phyloP scores from a whole-genome alignment of 2,797 vertebrate genomes.

The Dendrocincla fuliginosa region DNA sequence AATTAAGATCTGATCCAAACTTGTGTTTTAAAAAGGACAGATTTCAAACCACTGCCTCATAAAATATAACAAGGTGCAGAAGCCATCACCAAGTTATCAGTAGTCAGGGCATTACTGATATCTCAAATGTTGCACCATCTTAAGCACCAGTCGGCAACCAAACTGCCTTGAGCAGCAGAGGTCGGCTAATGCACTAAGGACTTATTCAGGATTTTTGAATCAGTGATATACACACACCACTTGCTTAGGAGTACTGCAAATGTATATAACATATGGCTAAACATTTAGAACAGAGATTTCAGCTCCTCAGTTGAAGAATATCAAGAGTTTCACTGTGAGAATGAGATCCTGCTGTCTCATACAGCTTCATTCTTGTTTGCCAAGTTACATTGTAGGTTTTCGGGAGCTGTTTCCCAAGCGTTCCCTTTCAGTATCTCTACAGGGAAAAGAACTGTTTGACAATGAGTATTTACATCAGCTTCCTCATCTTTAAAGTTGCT shows the following conservation, averaged over 20 bases:
- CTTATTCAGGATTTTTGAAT: neutral
- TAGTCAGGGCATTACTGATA: neutral
- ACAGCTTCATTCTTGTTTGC: neutral
- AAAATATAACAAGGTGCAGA: neutral
- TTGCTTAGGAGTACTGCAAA: neutral
- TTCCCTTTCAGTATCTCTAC: neutral
- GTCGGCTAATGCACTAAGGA: rapidly evolving
- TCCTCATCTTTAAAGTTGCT: neutral
- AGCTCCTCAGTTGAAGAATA: neutral
- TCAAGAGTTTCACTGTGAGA: neutral
- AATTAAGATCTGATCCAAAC: neutral
- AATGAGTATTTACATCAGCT: neutral
- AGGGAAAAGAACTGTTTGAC: neutral
- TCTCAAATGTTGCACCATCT: neutral
- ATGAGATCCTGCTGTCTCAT: neutral
- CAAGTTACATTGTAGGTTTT: neutral
- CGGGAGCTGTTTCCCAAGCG: neutral
- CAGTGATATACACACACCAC: neutral
- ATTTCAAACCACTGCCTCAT: neutral
- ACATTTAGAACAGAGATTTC: neutral
- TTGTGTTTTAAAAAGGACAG: neutral
- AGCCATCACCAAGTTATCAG: neutral
- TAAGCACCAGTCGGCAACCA: neutral
- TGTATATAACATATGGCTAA: neutral
- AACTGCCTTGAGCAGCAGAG: neutral